Conservation (phyloP, 1,140 invertebrate genomes). For the Psix sp. region DNA sequence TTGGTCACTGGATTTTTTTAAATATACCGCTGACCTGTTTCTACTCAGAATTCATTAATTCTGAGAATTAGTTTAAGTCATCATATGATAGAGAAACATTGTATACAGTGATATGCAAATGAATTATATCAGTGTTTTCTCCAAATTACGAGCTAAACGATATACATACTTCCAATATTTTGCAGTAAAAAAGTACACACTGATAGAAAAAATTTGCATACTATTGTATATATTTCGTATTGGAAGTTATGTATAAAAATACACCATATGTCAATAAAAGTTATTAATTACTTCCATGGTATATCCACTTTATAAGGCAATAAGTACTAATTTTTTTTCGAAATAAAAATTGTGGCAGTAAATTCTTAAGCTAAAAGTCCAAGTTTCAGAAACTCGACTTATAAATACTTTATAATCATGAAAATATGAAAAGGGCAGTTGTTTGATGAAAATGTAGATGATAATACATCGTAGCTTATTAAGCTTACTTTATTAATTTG, state of each 20-base stretch:
- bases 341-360: slow-evolving; percentile 46
- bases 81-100: slow-evolving; percentile 13
- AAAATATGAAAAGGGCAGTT: slow-evolving; percentile 16
- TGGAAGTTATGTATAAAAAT: slow-evolving; percentile 32
- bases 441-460: too few relatives aligned
- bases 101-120: slow-evolving; percentile 29
- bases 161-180: too few relatives aligned
- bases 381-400: slow-evolving; percentile 6
- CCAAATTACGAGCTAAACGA: too few relatives aligned
- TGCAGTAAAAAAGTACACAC: too few relatives aligned
- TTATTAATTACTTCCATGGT: slow-evolving; percentile 16
- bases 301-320: slow-evolving; percentile 30
- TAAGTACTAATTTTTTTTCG: slow-evolving; percentile 47
- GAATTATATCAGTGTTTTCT: too few relatives aligned
- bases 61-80: slow-evolving; percentile 45
- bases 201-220: too few relatives aligned
- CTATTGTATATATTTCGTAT: too few relatives aligned
- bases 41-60: slow-evolving; percentile 30
- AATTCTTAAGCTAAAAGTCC: slow-evolving; percentile 6
- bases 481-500: too few relatives aligned
- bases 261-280: slow-evolving; percentile 11
- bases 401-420: slow-evolving; percentile 32
- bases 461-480: too few relatives aligned
- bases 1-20: slow-evolving; percentile 34
- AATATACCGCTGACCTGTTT: slow-evolving; percentile 32